phyloP scores from a whole-genome alignment of 2,113 vertebrate genomes.

The Cnemophilus loriae region DNA sequence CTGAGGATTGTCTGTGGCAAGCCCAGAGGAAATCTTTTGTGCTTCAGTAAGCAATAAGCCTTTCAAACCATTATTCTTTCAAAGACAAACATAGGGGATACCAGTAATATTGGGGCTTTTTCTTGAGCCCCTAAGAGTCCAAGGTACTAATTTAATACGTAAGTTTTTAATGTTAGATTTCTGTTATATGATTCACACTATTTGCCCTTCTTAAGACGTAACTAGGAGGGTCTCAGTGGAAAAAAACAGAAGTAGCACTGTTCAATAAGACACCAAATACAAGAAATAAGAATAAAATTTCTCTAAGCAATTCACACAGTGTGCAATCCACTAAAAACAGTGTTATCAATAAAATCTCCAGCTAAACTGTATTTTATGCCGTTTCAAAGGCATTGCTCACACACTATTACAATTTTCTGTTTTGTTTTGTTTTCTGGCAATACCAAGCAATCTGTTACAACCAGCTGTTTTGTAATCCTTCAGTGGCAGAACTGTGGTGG shows the following conservation, averaged over 20 bases:
- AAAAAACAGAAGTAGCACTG: not conserved
- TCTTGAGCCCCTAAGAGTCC: not conserved
- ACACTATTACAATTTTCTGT: not conserved
- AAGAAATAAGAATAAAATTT: not conserved
- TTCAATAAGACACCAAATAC: not conserved
- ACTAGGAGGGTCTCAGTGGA: not conserved
- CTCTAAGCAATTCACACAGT: not conserved
- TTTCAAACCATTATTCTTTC: slow-evolving; percentile 69
- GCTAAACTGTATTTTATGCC: not conserved
- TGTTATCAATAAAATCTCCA: not conserved
- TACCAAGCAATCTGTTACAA: slow-evolving; percentile 36
- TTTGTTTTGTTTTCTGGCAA: slow-evolving; percentile 19
- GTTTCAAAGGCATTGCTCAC: not conserved
- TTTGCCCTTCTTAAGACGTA: not conserved
- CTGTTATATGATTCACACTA: not conserved
- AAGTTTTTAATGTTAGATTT: not conserved
- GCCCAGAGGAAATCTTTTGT: slow-evolving; percentile 73
- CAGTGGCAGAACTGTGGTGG: not conserved
- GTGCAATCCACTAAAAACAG: not conserved
- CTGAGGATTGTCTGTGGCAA: slow-evolving; percentile 70
- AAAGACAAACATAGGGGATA: slow-evolving; percentile 50
- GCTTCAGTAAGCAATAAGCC: slow-evolving; percentile 72
- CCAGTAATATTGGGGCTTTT: not conserved
- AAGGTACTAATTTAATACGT: not conserved
- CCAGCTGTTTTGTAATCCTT: slow-evolving; percentile 41